Percentiles rank a stretch among this genome's conserved stretches.
phyloP scores from a whole-genome alignment of 2,113 vertebrate genomes.

The Grantiella picta region DNA sequence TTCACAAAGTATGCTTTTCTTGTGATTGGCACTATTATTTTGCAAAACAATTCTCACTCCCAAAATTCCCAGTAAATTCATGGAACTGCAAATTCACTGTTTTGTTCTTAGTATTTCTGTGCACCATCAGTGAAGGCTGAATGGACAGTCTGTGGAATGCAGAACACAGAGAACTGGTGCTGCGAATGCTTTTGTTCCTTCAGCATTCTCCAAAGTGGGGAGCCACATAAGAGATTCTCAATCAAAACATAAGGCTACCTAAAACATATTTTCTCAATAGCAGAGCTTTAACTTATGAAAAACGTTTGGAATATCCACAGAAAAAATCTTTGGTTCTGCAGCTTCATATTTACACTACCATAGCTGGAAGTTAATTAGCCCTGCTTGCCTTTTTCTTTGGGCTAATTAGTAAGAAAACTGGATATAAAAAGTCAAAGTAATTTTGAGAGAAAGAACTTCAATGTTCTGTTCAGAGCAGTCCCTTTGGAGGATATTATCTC shows the following conservation, averaged over 20 bases:
- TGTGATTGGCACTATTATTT: neutral
- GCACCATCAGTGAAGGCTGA: neutral
- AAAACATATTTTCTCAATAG: slow-evolving; percentile 30
- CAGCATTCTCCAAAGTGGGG: neutral
- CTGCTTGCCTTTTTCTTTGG: slow-evolving; percentile 56
- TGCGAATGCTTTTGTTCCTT: neutral
- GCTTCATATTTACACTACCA: slow-evolving; percentile 49
- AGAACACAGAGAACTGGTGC: neutral
- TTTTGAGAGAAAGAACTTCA: slow-evolving; percentile 51
- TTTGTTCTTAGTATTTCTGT: neutral
- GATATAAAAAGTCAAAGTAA: slow-evolving; percentile 54
- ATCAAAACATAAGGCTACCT: neutral
- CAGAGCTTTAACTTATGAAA: neutral
- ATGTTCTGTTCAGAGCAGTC: slow-evolving; percentile 18
- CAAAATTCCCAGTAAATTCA: neutral
- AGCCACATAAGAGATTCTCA: neutral
- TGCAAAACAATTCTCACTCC: neutral
- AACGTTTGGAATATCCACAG: slow-evolving; percentile 18
- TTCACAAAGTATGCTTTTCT: neutral
- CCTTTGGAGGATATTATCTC: slow-evolving; percentile 59
- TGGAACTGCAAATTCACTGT: neutral
- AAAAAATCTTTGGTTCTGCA: slow-evolving; percentile 33
- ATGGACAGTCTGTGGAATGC: neutral
- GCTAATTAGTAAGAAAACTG: slow-evolving; percentile 73
- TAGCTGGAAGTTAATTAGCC: slow-evolving; percentile 73